A percentile compares a stretch with the other conserved stretches of the same genome.
These are phyloP conservation scores for Chlamydotis undulata DNA, from an alignment of 2,113 vertebrate species.

Conservation along the genomic window DNA sequence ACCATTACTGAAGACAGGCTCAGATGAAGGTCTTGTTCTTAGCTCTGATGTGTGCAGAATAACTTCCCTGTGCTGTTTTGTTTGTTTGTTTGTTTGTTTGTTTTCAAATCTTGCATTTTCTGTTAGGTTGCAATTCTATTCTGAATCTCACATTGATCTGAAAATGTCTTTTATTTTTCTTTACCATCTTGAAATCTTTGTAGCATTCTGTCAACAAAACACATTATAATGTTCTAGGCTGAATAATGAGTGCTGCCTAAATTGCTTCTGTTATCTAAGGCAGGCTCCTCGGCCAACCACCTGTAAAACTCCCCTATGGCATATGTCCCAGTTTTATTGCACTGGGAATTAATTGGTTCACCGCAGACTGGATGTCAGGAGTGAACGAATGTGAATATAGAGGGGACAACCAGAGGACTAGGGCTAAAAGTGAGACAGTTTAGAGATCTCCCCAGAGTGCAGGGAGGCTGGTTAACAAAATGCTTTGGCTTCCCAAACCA, in stretches of 20 bases:
- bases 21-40: background rate
- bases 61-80: background rate
- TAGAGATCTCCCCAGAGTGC: background rate
- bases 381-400: no score
- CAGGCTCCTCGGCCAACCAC: background rate
- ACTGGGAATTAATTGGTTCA: background rate
- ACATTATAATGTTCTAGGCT: accelerated
- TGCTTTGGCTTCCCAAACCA: background rate
- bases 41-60: background rate
- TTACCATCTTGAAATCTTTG: background rate
- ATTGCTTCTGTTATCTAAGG: background rate
- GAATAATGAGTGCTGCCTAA: background rate
- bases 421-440: background rate
- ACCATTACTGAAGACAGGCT: background rate
- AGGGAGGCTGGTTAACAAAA: background rate
- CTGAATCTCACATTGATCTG: accelerated
- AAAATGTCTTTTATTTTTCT: background rate
- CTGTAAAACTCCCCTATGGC: accelerated
- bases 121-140: background rate
- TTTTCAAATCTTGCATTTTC: background rate
- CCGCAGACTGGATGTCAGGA: background rate
- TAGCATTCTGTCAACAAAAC: background rate
- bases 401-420: background rate
- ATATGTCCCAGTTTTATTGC: background rate
- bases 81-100: background rate